Evolutionary conservation across 2,888 invertebrate species (phyloP).

Genomic region (Petrolisthes cinctipes): DNA sequence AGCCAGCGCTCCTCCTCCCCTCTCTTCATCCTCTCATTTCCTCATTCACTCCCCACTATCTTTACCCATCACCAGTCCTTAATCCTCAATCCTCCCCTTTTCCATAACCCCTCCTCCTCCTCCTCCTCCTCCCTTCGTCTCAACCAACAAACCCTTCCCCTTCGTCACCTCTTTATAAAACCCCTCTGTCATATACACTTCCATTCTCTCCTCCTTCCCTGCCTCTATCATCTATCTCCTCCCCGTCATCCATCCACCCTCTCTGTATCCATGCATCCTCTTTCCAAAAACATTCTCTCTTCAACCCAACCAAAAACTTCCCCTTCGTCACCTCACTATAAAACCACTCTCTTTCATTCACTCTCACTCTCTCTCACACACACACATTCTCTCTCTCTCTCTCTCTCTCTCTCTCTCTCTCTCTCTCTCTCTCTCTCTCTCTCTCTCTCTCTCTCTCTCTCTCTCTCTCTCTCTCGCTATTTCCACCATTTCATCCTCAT

Average conservation of each 20-base stretch:
- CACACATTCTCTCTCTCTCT: background rate
- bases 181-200: no score
- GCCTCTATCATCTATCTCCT: no score
- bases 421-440: background rate
- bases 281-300: no score
- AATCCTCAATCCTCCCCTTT: background rate
- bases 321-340: constrained; percentile 4
- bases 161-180: no score
- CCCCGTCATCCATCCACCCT: no score
- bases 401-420: background rate
- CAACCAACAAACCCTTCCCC: background rate
- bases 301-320: background rate
- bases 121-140: background rate
- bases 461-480: background rate
- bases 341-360: background rate
- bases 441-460: background rate
- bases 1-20: background rate
- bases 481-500: background rate
- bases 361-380: background rate
- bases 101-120: background rate
- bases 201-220: no score
- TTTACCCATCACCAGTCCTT: background rate
- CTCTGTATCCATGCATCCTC: no score
- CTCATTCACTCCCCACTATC: background rate
- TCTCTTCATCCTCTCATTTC: background rate